phyloP scores from a whole-genome alignment of 2,113 vertebrate genomes.

The Muntiacus reevesi region DNA sequence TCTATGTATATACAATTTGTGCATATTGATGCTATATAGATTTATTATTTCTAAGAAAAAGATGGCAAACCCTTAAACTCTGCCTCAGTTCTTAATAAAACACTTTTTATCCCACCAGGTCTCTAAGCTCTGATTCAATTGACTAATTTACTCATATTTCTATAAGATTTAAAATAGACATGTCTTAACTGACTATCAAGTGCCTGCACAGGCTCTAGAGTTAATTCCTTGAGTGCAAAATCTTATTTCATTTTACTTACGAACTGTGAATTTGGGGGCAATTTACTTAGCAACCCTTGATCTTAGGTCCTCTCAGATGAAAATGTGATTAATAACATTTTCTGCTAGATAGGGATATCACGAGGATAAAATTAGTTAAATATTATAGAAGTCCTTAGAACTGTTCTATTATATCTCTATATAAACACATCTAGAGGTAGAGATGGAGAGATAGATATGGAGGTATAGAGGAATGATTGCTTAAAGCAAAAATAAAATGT shows the following conservation, averaged over 20 bases:
- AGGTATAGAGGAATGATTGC: background rate
- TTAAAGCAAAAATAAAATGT: background rate
- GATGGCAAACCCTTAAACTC: background rate
- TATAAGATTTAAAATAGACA: background rate
- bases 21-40: background rate
- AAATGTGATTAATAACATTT: background rate
- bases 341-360: background rate
- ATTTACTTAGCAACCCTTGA: background rate
- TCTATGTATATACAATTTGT: background rate
- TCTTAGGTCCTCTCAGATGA: background rate
- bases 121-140: background rate
- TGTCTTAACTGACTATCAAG: background rate
- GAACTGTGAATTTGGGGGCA: background rate
- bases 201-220: background rate
- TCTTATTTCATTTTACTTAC: background rate
- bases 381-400: background rate
- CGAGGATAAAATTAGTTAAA: background rate
- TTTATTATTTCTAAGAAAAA: background rate
- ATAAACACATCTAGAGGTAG: background rate
- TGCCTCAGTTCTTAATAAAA: background rate
- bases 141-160: background rate
- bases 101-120: background rate
- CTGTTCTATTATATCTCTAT: background rate
- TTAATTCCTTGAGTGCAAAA: background rate
- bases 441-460: background rate